Percentiles rank a stretch among this genome's conserved stretches.
These are phyloP conservation scores for Drosophila arawakana DNA, from an alignment of 1,140 invertebrate genomes.

Conservation along the genomic window DNA sequence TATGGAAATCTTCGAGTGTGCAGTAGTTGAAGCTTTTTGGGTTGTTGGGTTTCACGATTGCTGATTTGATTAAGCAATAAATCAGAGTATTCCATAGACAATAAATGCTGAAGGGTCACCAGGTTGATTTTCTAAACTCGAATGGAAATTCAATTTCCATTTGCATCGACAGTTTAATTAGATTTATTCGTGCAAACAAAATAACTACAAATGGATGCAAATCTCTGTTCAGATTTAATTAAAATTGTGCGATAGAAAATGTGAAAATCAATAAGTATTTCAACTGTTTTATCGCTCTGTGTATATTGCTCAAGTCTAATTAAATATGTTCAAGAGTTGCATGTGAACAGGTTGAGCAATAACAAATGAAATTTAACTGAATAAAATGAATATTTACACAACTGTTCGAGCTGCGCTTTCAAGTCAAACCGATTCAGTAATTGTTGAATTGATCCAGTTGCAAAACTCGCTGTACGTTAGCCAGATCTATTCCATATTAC, in stretches of 20 bases:
- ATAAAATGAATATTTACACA: constrained; percentile 50
- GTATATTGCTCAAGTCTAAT: constrained; percentile 4
- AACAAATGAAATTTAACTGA: constrained; percentile 16
- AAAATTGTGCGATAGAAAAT: background rate
- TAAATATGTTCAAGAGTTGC: background rate
- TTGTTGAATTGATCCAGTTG: constrained; percentile 34
- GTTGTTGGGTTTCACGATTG: background rate
- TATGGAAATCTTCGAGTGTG: constrained; percentile 7
- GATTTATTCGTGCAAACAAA: constrained; percentile 1
- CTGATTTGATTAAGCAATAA: constrained; percentile 45
- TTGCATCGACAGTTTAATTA: constrained; percentile 6
- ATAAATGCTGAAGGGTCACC: constrained; percentile 3
- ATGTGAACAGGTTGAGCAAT: constrained; percentile 12
- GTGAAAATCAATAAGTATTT: constrained; percentile 1
- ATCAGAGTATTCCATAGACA: constrained; percentile 38
- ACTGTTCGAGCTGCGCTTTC: constrained; percentile 13
- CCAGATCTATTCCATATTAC: constrained; percentile 15
- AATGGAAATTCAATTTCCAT: constrained; percentile 9
- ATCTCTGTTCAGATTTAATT: background rate
- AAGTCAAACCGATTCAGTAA: constrained; percentile 42
- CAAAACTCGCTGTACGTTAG: constrained; percentile 24
- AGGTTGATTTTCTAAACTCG: background rate
- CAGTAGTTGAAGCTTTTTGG: background rate
- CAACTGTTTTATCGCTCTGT: background rate
- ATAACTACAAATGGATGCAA: background rate